Percentiles rank a stretch among this genome's conserved stretches.
Evolutionary conservation across 2,113 vertebrate species (phyloP).

Genomic region (Mystacornis crossleyi): DNA sequence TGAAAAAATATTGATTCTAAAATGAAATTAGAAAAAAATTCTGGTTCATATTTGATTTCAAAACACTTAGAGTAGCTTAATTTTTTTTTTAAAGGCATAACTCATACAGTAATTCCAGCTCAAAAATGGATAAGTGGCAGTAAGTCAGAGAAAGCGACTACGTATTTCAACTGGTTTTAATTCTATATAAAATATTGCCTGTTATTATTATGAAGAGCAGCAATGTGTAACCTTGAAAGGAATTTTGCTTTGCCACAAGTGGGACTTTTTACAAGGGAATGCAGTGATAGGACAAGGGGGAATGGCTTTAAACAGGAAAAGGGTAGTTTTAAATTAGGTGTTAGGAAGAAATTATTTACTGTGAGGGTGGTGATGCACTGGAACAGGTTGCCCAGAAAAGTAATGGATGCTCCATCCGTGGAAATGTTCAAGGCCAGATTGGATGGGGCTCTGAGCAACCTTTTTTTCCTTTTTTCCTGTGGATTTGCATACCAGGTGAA

Average conservation of each 20-base stretch:
- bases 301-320: background rate
- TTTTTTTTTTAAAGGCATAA: no score
- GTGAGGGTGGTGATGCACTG: background rate
- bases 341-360: background rate
- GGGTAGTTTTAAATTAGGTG: background rate
- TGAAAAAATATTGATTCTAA: background rate
- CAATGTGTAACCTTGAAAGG: background rate
- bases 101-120: background rate
- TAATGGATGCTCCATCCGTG: no score
- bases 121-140: background rate
- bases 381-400: background rate
- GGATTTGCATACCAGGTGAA: background rate
- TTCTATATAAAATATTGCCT: background rate
- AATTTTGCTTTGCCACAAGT: background rate
- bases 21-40: background rate
- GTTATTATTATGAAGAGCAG: background rate
- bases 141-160: background rate
- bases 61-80: background rate
- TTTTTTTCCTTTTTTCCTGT: background rate
- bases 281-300: background rate
- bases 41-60: background rate
- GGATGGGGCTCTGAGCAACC: background rate
- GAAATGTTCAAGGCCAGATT: background rate
- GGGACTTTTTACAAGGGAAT: background rate
- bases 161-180: background rate